Base-by-base conservation (phyloP, 1,140 invertebrate species). In the Zaprionus lachaisei region DNA sequence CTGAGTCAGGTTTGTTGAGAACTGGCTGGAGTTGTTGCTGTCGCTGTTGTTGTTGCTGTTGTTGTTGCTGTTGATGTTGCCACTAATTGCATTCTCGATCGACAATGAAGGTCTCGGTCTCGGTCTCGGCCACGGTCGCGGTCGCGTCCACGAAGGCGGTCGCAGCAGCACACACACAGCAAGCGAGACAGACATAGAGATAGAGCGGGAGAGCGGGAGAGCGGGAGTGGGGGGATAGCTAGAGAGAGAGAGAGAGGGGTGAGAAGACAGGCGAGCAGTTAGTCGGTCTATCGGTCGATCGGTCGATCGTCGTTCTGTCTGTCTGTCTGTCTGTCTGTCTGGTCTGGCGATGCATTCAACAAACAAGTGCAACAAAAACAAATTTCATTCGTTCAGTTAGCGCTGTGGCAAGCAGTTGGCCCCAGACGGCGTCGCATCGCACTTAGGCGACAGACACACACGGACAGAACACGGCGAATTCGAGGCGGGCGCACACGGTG, bases 11-110 rank as follows among this genome's bases (percentile, higher is more conserved):
- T 65, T 62, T 70, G 57, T 38, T 65, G 56, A 73, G 54, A 80
- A 69, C 69, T 80, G 55, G 65, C 31, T 80, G 60, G 26, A 81
- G 75, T 83, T 74, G 55, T 47, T 68, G 20, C 60, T 71, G 54
- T 58, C 24, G 66, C 44, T 72, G 38, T 57, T 65, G 64, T 56
- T 65, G 67, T 67, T 57, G 60, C 3, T 62, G 22, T 15, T 71
- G 61, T 37, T 64, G 34, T 17, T 70, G 60, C 20, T 64, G 49
- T 24, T 74, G 51, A 41, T 62, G 67, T 77, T 77, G 80, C 77
- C 77, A 80, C 81, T 89, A 87, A 87, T 87, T 87, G 84, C 84
- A 90, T 89, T 89, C 85, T 89, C 20, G 90, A 89, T 84, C 85
- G 78, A 54, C 57, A 38, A 77, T 58, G 85, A 89, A 89, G 84